Evolutionary conservation across 2,888 invertebrate species (phyloP).

Genomic region (Drosophila ustulata): DNA sequence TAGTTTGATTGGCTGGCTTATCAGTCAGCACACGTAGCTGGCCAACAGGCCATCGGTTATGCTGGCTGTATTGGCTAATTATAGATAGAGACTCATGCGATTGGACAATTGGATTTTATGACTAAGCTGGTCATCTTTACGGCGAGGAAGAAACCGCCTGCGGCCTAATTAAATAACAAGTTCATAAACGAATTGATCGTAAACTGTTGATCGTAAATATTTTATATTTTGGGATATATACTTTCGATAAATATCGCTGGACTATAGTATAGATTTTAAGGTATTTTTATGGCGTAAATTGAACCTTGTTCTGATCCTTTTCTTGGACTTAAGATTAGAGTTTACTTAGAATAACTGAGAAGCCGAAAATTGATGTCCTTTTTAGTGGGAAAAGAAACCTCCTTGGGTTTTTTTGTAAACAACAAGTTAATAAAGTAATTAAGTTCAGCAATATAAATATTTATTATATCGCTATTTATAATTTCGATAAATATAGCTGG

Average conservation of each 20-base stretch:
- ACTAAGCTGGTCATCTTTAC: slow-evolving; percentile 12
- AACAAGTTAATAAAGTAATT: slow-evolving; percentile 42
- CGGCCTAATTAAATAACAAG: slow-evolving; percentile 11
- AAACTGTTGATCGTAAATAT: slow-evolving; percentile 2
- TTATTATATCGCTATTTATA: not conserved
- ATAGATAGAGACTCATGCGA: slow-evolving; percentile 22
- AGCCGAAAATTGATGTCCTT: too few relatives aligned
- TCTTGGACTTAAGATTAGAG: too few relatives aligned
- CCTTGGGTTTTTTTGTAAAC: not conserved
- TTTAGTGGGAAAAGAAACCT: not conserved
- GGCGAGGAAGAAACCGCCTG: slow-evolving; percentile 5
- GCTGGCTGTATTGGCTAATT: slow-evolving; percentile 21
- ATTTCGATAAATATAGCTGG: not conserved
- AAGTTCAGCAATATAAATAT: slow-evolving; percentile 15
- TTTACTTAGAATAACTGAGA: too few relatives aligned
- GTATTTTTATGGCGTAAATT: not conserved
- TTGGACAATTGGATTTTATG: slow-evolving; percentile 24
- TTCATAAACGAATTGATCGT: slow-evolving; percentile 35
- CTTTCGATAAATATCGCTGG: not conserved
- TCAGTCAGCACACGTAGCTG: slow-evolving; percentile 14
- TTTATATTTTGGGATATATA: slow-evolving; percentile 6
- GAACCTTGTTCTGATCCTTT: not conserved
- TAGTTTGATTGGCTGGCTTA: slow-evolving; percentile 13
- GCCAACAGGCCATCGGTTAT: not conserved
- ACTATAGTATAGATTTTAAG: not conserved